Conservation (phyloP, 2,113 vertebrate genomes). For the Myotis davidii region DNA sequence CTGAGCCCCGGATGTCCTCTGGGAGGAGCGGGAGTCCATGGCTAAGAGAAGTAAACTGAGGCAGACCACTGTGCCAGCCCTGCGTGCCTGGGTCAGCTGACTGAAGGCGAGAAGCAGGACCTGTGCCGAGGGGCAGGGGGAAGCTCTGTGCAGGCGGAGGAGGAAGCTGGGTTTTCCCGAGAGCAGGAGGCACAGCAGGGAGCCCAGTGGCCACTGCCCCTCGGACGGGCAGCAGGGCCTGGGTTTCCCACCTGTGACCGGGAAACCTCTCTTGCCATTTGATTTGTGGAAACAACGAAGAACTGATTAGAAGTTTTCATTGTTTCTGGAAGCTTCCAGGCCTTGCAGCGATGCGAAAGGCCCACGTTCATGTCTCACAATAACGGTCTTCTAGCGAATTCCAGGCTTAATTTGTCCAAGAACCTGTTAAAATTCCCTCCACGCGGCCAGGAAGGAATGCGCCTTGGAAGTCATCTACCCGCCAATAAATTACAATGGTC, state of each 20-base stretch:
- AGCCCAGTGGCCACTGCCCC: neutral
- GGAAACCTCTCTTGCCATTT: neutral
- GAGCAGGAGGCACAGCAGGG: neutral
- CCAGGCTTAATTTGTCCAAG: slow-evolving; percentile 77
- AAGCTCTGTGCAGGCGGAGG: accelerated
- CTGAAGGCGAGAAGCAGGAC: neutral
- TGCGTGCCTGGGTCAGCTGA: accelerated
- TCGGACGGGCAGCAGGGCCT: neutral
- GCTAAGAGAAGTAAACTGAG: accelerated
- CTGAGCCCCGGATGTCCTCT: accelerated
- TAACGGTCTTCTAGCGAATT: slow-evolving; percentile 66
- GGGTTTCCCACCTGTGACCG: neutral
- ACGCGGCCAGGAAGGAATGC: slow-evolving; percentile 59
- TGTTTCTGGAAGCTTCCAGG: slow-evolving; percentile 70
- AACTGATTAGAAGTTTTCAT: slow-evolving; percentile 69
- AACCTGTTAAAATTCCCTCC: slow-evolving; percentile 81
- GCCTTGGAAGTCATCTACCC: slow-evolving; percentile 81
- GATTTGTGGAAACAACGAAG: slow-evolving; percentile 25
- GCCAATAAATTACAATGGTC: slow-evolving; percentile 84
- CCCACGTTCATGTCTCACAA: slow-evolving; percentile 18
- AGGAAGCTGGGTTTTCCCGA: neutral
- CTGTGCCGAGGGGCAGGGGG: accelerated
- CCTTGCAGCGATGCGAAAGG: slow-evolving; percentile 29
- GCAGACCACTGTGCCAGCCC: accelerated
- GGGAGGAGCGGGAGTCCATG: accelerated